A percentile compares a stretch with the other conserved stretches of the same genome.
Evolutionary conservation across 2,888 invertebrate genomes (phyloP).

Genomic region (Lacanobia oleracea): DNA sequence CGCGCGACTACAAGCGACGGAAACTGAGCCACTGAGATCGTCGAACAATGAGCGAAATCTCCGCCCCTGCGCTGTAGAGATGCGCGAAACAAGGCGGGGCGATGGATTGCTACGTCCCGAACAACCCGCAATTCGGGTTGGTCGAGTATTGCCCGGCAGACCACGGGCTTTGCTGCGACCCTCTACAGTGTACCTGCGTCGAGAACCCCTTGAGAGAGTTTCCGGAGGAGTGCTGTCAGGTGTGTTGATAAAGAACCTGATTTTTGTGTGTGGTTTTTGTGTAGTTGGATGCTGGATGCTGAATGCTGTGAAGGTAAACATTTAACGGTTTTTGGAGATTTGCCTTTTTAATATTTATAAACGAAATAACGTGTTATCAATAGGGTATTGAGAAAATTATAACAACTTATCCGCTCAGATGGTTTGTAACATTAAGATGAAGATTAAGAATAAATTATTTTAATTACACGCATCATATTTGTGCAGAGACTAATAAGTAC

Average conservation of each 20-base stretch:
- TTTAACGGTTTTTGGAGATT: neutral
- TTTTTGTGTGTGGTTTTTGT: slow-evolving; percentile 1
- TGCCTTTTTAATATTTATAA: neutral
- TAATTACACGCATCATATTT: neutral
- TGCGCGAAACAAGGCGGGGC: slow-evolving; percentile 84
- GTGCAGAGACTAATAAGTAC: neutral
- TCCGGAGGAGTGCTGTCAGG: slow-evolving; percentile 84
- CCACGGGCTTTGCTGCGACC: slow-evolving; percentile 85
- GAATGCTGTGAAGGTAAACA: slow-evolving; percentile 18
- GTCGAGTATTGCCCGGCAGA: slow-evolving; percentile 79
- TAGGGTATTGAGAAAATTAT: too few species aligned
- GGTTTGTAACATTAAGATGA: too few species aligned
- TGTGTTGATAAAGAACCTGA: slow-evolving; percentile 47
- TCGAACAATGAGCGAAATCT: slow-evolving; percentile 63
- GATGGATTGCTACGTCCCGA: slow-evolving; percentile 92
- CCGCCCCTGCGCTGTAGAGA: slow-evolving; percentile 82
- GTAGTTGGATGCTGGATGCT: neutral
- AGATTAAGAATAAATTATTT: neutral
- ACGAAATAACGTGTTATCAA: too few species aligned
- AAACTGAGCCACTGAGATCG: slow-evolving; percentile 66
- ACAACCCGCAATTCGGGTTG: slow-evolving; percentile 92
- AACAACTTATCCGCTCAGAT: too few species aligned
- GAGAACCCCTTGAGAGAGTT: slow-evolving; percentile 80
- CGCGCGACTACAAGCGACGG: slow-evolving; percentile 80
- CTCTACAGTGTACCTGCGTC: slow-evolving; percentile 86